phyloP scores from a whole-genome alignment of 2,797 vertebrate genomes.

The Semotilus atromaculatus region DNA sequence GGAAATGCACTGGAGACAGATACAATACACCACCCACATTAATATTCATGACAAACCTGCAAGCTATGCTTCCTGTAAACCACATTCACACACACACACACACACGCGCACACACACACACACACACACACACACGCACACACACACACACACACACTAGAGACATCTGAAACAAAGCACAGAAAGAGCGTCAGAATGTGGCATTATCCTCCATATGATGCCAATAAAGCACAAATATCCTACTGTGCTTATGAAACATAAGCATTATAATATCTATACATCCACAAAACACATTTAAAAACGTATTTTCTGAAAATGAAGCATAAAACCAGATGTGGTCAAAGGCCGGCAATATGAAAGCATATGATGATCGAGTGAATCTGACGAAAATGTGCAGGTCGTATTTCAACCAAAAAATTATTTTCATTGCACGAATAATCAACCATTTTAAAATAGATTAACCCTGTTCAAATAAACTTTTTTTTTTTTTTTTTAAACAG shows the following conservation, averaged over 20 bases:
- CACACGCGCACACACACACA: not conserved
- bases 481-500: too few species aligned
- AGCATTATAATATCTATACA: not conserved
- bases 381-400: not conserved
- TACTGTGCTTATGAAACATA: not conserved
- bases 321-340: not conserved
- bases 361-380: not conserved
- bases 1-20: not conserved
- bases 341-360: not conserved
- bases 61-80: constrained; percentile 28
- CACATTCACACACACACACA: not conserved
- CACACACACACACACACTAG: not conserved
- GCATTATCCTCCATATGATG: not conserved
- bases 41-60: constrained; percentile 53
- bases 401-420: not conserved
- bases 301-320: not conserved
- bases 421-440: not conserved
- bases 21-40: not conserved
- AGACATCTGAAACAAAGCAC: not conserved
- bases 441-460: not conserved
- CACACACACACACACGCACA: constrained; percentile 8
- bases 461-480: not conserved
- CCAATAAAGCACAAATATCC: not conserved
- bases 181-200: not conserved
- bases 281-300: not conserved